Base-by-base conservation (phyloP, 2,113 vertebrate species). In the Chaetodon auriga region DNA sequence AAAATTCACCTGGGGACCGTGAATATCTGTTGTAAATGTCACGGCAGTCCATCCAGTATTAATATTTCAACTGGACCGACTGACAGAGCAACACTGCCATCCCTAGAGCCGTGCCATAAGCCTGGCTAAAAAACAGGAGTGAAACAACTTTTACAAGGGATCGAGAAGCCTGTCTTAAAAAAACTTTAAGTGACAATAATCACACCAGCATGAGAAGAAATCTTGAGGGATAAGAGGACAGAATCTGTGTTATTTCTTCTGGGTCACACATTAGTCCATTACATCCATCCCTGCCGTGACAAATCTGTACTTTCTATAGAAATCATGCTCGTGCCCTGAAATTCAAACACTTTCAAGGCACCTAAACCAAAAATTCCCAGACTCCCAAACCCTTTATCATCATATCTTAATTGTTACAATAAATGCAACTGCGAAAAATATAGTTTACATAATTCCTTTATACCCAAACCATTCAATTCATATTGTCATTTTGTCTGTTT, bases 241-340 rank as follows among this genome's bases (percentile, higher is more conserved):
- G 8, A 30, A 46, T 68, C 7, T 30, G 13, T 60, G 15, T 75
- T 36, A 30, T 55, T 58, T 69, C 18, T 45, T 7, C 15, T 53
- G 23, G 12, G 16, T n/a, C 36, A 41, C 36, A 45, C 9, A 71
- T 79, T 41, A 54, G 14, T 61, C 46, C n/a, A 12, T 65, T 54
- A 43, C 41, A 23, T 61, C 38, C 18, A 55, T 63, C 54, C 25
- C 7, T 36, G 30, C 68, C 45, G 46, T 54, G 58, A 86, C 14
- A 54, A 84, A 85, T 74, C 1, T 72, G 57, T 60, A 36, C 48
- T 66, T 51, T 69, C 36, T 60, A 41, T 19, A 65, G 25, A 60
- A 21, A 64, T 70, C 61, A 1, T 30, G 30, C 30, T 30, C 30
- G 30, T 30, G 30, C 30, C 30, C 30, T 30, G 3, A 30, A 30